Percentiles rank a stretch among this genome's conserved stretches.
Conservation (phyloP, 92 coral and sea anemone species). For the Palythoa grandiflora region DNA sequence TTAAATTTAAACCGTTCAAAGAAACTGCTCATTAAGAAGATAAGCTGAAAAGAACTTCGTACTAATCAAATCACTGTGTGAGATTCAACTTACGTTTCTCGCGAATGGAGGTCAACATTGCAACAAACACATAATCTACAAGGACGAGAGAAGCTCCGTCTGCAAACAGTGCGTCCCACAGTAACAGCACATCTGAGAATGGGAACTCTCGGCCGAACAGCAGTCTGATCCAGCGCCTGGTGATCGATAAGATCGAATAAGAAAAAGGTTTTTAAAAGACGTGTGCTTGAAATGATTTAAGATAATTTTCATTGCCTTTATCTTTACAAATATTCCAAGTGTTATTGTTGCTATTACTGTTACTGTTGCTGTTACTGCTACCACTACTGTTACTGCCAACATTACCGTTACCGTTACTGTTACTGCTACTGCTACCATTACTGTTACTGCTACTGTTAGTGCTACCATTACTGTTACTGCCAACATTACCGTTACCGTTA, state of each 20-base stretch:
- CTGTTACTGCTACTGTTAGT: neutral
- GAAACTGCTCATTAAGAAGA: neutral
- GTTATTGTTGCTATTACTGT: neutral
- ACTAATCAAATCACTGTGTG: neutral
- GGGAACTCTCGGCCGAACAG: constrained; percentile 98
- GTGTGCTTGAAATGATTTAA: neutral
- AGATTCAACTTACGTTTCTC: constrained; percentile 75
- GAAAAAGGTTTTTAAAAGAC: neutral
- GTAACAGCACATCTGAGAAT: constrained; percentile 82
- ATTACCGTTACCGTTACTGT: neutral
- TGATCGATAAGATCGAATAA: neutral
- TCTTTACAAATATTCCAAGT: neutral
- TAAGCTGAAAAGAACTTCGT: too few relatives aligned
- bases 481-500: neutral
- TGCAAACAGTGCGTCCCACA: constrained; percentile 98
- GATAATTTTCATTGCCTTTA: neutral
- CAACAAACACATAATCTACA: constrained; percentile 90
- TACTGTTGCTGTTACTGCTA: neutral
- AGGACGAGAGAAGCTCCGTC: constrained; percentile 91
- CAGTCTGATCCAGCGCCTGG: constrained; percentile 98
- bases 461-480: neutral
- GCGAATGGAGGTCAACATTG: constrained; percentile 88
- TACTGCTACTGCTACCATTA: neutral
- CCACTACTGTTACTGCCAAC: neutral
- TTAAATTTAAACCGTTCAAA: too few relatives aligned